These are phyloP conservation scores for Pogonus chalceus DNA, from an alignment of 1,140 invertebrate genomes.

Conservation along the genomic window DNA sequence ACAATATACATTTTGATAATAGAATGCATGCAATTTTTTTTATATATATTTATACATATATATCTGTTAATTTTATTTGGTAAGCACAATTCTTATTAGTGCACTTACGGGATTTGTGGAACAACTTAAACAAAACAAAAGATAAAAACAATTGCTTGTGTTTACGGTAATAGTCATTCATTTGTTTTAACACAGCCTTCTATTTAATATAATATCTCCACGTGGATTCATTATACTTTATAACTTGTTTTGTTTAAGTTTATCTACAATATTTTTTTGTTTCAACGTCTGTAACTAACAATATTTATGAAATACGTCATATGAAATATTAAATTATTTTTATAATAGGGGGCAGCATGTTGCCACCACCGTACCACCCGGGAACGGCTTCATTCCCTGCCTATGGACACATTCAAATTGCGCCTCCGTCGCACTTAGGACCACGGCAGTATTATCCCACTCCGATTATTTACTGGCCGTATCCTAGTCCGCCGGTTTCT, in stretches of 20 bases:
- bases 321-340: no score
- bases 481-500: conserved; percentile 84
- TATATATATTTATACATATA: conserved; percentile 8
- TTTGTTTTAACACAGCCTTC: no score
- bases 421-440: conserved; percentile 32
- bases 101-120: conserved; percentile 3
- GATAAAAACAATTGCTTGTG: no score
- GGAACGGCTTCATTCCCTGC: conserved; percentile 36
- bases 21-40: conserved; percentile 4
- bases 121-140: not conserved
- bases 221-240: no score
- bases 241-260: no score
- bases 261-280: no score
- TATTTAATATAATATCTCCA: no score
- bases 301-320: no score
- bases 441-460: conserved; percentile 40
- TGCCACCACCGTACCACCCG: conserved; percentile 39
- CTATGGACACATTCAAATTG: conserved; percentile 34
- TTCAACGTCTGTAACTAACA: no score
- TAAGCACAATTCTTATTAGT: not conserved
- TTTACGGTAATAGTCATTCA: no score
- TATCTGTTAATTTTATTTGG: conserved; percentile 1
- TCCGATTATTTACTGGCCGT: conserved; percentile 77
- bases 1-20: conserved; percentile 5
- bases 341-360: conserved; percentile 48